Percentiles rank a stretch among this genome's conserved stretches.
Evolutionary conservation across 2,113 vertebrate genomes (phyloP).

Genomic region (Dipodomys merriami): DNA sequence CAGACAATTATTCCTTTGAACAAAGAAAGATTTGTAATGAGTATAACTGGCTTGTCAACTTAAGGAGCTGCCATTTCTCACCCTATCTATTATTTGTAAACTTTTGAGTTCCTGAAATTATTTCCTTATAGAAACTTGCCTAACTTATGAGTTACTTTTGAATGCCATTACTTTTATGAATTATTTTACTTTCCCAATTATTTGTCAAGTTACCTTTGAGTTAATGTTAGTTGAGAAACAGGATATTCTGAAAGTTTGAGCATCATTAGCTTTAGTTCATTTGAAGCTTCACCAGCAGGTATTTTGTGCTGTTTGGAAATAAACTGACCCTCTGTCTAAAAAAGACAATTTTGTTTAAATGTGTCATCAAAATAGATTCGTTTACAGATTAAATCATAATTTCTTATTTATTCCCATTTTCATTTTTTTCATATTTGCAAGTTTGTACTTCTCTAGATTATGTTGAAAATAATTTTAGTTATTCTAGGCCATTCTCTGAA

Average conservation of each 20-base stretch:
- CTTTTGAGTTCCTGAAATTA: not conserved
- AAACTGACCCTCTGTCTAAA: no score
- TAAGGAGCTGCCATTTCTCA: not conserved
- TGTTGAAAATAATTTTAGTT: not conserved
- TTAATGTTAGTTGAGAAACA: not conserved
- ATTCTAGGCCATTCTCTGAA: not conserved
- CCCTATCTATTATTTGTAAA: not conserved
- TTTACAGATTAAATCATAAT: not conserved
- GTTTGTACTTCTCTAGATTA: not conserved
- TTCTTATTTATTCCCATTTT: not conserved
- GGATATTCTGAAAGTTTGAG: not conserved
- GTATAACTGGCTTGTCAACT: not conserved
- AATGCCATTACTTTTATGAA: not conserved
- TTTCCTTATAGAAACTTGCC: not conserved
- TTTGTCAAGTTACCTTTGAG: not conserved
- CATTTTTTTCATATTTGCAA: conserved; percentile 16
- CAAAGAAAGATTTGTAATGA: not conserved
- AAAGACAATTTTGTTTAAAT: not conserved
- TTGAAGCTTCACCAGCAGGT: not conserved
- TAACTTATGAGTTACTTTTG: not conserved
- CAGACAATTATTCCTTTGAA: not conserved
- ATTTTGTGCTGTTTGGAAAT: no score
- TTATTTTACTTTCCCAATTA: not conserved
- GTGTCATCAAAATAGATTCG: not conserved
- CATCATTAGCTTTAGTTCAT: not conserved